phyloP scores from a whole-genome alignment of 2,888 invertebrate species.

The Pediacus dermestoides region DNA sequence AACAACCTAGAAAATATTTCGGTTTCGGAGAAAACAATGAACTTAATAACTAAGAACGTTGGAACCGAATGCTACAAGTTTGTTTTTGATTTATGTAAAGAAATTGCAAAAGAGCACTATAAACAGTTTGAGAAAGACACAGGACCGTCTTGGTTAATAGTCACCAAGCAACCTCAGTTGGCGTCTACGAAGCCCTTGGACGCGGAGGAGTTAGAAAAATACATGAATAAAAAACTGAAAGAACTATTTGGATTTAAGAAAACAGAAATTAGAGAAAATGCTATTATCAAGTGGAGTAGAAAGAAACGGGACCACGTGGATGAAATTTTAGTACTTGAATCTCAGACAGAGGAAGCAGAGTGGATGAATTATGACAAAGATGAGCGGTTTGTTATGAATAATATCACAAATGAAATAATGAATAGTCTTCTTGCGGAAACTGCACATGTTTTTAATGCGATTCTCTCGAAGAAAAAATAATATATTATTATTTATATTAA shows the following conservation, averaged over 20 bases:
- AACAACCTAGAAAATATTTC: slow-evolving; percentile 37
- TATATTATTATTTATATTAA: too few relatives aligned
- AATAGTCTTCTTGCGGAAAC: slow-evolving; percentile 55
- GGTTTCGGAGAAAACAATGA: slow-evolving; percentile 41
- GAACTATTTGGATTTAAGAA: slow-evolving; percentile 55
- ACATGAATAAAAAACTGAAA: slow-evolving; percentile 53
- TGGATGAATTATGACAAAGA: slow-evolving; percentile 74
- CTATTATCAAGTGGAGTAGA: slow-evolving; percentile 59
- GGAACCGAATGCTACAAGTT: slow-evolving; percentile 56
- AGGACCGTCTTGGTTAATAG: slow-evolving; percentile 54
- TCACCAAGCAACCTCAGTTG: slow-evolving; percentile 40
- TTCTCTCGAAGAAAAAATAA: slow-evolving; percentile 34
- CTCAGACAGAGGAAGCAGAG: slow-evolving; percentile 66
- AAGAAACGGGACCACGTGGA: slow-evolving; percentile 69
- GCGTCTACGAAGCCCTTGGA: slow-evolving; percentile 51
- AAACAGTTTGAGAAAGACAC: slow-evolving; percentile 47
- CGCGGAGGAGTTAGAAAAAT: slow-evolving; percentile 51
- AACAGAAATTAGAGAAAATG: slow-evolving; percentile 54
- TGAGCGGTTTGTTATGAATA: slow-evolving; percentile 64
- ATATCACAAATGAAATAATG: slow-evolving; percentile 58
- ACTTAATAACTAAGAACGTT: slow-evolving; percentile 37
- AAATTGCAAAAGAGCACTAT: slow-evolving; percentile 55
- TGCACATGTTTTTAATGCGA: slow-evolving; percentile 34
- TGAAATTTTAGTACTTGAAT: slow-evolving; percentile 66
- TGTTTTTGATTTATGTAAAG: slow-evolving; percentile 61